Conservation (phyloP, 2,113 vertebrate genomes). For the Silurus asotus region DNA sequence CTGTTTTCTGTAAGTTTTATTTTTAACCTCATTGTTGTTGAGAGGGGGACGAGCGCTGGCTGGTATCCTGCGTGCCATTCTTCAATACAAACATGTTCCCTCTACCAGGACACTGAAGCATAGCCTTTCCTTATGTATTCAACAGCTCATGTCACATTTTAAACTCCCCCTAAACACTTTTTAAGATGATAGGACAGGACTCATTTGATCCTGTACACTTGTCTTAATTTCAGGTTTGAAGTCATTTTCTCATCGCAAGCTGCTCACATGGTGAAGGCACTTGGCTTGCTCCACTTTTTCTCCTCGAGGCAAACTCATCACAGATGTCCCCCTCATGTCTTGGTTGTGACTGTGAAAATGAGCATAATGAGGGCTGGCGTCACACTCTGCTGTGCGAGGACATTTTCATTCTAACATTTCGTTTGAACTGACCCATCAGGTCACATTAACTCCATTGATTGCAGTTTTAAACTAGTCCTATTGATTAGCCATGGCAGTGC, state of each 20-base stretch:
- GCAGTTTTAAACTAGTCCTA: conserved; percentile 29
- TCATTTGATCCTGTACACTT: conserved; percentile 2
- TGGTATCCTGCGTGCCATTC: conserved; percentile 31
- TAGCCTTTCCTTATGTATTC: conserved; percentile 10
- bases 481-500: conserved; percentile 35
- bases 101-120: background rate
- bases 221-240: conserved; percentile 7
- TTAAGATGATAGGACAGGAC: background rate
- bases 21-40: conserved; percentile 57
- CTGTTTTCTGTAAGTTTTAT: conserved; percentile 37
- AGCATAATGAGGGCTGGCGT: background rate
- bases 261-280: conserved; percentile 14
- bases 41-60: conserved; percentile 34
- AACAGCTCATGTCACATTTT: background rate
- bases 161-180: background rate
- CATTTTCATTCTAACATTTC: conserved; percentile 14
- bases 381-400: background rate
- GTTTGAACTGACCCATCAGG: background rate
- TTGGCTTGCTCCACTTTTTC: conserved; percentile 14
- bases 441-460: conserved; percentile 8
- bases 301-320: conserved; percentile 30
- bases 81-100: conserved; percentile 29
- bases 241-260: conserved; percentile 26
- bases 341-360: background rate
- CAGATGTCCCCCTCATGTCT: conserved; percentile 30